Base-by-base conservation (phyloP, 1,140 invertebrate species). In the Rhysida immarginata region DNA sequence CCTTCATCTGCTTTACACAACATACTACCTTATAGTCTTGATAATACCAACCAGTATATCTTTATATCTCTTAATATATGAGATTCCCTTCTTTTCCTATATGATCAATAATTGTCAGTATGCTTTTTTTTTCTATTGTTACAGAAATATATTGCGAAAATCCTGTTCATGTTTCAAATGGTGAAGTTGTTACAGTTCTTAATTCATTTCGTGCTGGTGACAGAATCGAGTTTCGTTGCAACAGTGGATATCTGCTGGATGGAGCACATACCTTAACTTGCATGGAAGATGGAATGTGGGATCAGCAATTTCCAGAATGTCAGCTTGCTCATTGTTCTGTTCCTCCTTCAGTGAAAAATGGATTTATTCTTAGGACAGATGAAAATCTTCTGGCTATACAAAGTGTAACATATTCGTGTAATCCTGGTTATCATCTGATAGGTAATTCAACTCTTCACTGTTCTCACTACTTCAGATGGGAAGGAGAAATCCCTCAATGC, bases 211-310 rank as follows among this genome's bases (percentile, higher is more conserved):
- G 50, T 8, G 5, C 50, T 5, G 16, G 16, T 52, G 50, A 52
- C 25, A n/a, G 0, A 51, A 25, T n/a, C n/a, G 25, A 64, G 42
- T 68, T 73, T 54, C 63, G 65, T 3, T 75, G 74, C 59, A 58
- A 68, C 24, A 51, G 57, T 21, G 73, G 72, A 1, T 75, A 73
- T 58, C 64, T 64, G 11, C 60, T 75, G 45, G 55, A 62, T 29
- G 74, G 74, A 16, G 62, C 68, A 18, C 51, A 61, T 21, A 68
- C 63, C 16, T 62, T 69, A 23, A 67, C 68, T 23, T 76, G 74
- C 59, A 66, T 66, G 13, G 64, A 65, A 5, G 66, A 69, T 58
- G 74, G 72, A 14, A 60, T 64, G 13, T 76, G 74, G 74, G 62
- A 62, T 35, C 53, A 53, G 18, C 3, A 45, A 0, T 20, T 60